Conservation (phyloP, 1,140 invertebrate species). For the Aphis gossypii region DNA sequence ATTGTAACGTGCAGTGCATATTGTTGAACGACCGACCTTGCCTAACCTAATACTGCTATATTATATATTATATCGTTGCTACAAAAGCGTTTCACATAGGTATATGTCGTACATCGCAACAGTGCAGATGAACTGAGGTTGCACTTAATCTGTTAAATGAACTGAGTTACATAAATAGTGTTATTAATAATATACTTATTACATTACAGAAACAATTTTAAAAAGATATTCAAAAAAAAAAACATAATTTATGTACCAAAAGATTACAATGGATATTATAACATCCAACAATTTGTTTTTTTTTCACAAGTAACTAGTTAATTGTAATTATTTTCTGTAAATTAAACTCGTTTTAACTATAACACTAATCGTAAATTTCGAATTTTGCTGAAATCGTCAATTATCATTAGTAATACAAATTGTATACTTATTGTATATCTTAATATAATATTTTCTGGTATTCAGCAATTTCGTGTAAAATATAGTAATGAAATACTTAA, state of each 20-base stretch:
- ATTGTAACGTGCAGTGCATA: slow-evolving; percentile 36
- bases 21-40: slow-evolving; percentile 31
- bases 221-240: no score
- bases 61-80: not conserved
- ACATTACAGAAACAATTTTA: no score
- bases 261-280: not conserved
- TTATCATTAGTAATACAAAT: not conserved
- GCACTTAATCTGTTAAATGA: not conserved
- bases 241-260: not conserved
- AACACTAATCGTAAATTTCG: not conserved
- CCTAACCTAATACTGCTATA: slow-evolving; percentile 26
- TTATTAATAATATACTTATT: not conserved
- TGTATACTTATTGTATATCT: not conserved
- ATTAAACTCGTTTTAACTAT: not conserved
- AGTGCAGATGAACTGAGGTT: not conserved
- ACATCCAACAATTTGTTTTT: not conserved
- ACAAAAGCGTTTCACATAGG: slow-evolving; percentile 18
- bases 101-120: not conserved
- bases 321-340: not conserved
- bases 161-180: not conserved
- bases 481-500: not conserved
- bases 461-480: not conserved
- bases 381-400: not conserved
- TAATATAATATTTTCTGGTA: not conserved
- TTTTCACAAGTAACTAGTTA: not conserved